phyloP scores from a whole-genome alignment of 2,888 invertebrate genomes.

The Bembecia ichneumoniformis region DNA sequence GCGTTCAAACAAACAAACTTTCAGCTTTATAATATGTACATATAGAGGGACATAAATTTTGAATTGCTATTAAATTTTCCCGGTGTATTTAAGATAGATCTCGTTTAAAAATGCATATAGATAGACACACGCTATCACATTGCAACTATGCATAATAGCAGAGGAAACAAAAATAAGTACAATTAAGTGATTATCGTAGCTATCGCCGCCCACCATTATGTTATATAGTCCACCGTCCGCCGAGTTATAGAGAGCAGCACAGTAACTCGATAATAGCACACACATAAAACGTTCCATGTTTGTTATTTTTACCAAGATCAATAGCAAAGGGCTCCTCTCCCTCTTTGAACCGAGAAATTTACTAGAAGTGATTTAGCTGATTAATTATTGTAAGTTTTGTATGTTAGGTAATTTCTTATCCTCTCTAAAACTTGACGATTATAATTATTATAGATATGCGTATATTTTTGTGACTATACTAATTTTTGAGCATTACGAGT shows the following conservation, averaged over 20 bases:
- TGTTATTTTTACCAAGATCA: constrained; percentile 56
- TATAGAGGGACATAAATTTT: too few relatives aligned
- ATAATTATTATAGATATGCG: not conserved
- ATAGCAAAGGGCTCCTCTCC: constrained; percentile 37
- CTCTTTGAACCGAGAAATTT: constrained; percentile 8
- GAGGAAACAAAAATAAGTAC: not conserved
- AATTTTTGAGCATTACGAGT: not conserved
- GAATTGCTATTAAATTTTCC: too few relatives aligned
- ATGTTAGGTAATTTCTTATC: too few relatives aligned
- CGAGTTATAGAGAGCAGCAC: constrained; percentile 17
- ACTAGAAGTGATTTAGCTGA: constrained; percentile 5
- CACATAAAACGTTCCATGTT: constrained; percentile 37
- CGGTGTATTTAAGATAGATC: too few relatives aligned
- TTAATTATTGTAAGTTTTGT: not conserved
- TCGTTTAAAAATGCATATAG: too few relatives aligned
- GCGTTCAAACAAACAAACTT: too few relatives aligned
- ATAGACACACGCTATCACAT: not conserved
- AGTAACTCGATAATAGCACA: constrained; percentile 44
- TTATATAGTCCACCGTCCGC: not conserved
- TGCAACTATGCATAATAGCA: constrained; percentile 1
- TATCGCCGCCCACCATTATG: not conserved
- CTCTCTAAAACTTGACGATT: too few relatives aligned
- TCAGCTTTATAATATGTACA: too few relatives aligned
- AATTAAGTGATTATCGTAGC: constrained; percentile 7
- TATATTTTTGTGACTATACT: not conserved